Percentiles rank a stretch among this genome's conserved stretches.
Evolutionary conservation across 1,140 invertebrate genomes (phyloP).

Genomic region (Aphidius gifuensis): DNA sequence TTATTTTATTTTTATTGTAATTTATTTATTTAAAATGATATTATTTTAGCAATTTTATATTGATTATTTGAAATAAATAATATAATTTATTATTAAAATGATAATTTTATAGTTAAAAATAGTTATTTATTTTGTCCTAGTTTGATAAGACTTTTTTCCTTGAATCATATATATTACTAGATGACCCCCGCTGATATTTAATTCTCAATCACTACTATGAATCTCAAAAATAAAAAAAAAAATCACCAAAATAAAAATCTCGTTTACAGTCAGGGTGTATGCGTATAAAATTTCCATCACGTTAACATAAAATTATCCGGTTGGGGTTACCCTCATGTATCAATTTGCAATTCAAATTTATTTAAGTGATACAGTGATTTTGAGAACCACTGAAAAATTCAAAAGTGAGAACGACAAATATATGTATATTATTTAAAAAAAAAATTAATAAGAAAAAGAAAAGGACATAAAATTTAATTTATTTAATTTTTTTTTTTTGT

Average conservation of each 20-base stretch:
- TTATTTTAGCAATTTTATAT: no score
- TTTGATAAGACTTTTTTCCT: no score
- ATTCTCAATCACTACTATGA: slow-evolving; percentile 2
- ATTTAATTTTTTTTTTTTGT: no score
- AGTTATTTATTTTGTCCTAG: no score
- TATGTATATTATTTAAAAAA: neutral
- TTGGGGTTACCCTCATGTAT: slow-evolving; percentile 25
- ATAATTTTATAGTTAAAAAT: no score
- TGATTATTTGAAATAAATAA: no score
- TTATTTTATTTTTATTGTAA: no score
- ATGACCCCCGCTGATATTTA: slow-evolving; percentile 16
- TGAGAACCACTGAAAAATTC: slow-evolving; percentile 38
- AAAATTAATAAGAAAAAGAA: neutral
- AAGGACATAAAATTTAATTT: neutral
- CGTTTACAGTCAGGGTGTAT: slow-evolving; percentile 31
- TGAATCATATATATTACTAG: slow-evolving; percentile 21
- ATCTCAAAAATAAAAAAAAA: neutral
- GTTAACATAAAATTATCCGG: slow-evolving; percentile 45
- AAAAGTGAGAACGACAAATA: slow-evolving; percentile 1
- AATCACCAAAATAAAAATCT: neutral
- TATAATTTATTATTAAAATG: no score
- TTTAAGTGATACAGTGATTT: slow-evolving; percentile 24
- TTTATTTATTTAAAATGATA: no score
- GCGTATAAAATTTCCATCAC: slow-evolving; percentile 44
- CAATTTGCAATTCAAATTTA: slow-evolving; percentile 45